A percentile compares a stretch with the other conserved stretches of the same genome.
These are phyloP conservation scores for Pherbina coryleti DNA, from an alignment of 2,888 invertebrate genomes.

Conservation along the genomic window DNA sequence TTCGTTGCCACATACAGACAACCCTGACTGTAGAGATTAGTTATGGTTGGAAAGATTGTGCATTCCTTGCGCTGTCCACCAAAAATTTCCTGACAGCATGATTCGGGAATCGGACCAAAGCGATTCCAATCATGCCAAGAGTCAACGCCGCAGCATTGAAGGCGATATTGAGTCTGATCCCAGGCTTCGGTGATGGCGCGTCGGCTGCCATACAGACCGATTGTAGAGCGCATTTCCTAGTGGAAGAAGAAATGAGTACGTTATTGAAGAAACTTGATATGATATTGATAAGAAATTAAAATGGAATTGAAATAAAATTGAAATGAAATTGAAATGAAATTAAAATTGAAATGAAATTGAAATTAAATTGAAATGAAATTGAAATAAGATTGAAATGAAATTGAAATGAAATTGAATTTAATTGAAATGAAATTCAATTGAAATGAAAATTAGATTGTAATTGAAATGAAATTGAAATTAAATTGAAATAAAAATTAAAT, in stretches of 20 bases:
- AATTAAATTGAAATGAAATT: too few relatives aligned
- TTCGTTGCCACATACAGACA: conserved; percentile 80
- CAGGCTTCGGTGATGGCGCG: conserved; percentile 83
- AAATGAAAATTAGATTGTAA: too few relatives aligned
- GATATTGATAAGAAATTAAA: not conserved
- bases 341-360: too few relatives aligned
- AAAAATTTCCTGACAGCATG: conserved; percentile 80
- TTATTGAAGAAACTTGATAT: not conserved
- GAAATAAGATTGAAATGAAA: not conserved
- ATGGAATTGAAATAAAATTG: not conserved
- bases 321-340: too few relatives aligned
- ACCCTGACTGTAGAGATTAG: conserved; percentile 76
- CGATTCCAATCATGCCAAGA: conserved; percentile 85
- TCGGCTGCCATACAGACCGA: conserved; percentile 80
- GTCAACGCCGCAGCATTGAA: conserved; percentile 87
- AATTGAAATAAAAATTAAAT: too few relatives aligned
- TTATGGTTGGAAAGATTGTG: conserved; percentile 63
- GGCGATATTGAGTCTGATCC: conserved; percentile 87
- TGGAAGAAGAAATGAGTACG: not conserved
- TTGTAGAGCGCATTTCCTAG: conserved; percentile 80
- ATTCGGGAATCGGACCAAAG: conserved; percentile 78
- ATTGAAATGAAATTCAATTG: not conserved
- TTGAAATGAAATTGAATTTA: not conserved
- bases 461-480: too few relatives aligned
- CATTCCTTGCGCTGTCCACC: conserved; percentile 70